Evolutionary conservation across 2,113 vertebrate species (phyloP).

Genomic region (Daubentonia madagascariensis): DNA sequence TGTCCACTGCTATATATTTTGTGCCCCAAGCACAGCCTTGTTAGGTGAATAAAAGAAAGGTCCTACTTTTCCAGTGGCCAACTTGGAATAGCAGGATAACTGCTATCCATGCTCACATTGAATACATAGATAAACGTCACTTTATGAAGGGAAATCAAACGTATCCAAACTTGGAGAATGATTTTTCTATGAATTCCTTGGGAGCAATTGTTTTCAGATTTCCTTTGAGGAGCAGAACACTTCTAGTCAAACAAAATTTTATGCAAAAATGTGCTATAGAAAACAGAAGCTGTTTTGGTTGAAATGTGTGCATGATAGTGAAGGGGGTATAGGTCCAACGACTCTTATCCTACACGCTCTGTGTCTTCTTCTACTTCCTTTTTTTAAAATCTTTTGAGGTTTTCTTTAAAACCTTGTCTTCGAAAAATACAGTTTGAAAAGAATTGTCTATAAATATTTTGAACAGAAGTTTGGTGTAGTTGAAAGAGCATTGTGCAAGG

Average conservation of each 20-base stretch:
- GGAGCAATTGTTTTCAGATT: not conserved
- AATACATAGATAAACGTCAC: not conserved
- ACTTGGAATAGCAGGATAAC: not conserved
- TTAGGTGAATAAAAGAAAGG: not conserved
- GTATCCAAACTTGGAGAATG: not conserved
- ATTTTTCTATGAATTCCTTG: not conserved
- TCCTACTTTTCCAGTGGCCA: not conserved
- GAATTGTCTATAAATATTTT: not conserved
- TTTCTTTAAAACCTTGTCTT: not conserved
- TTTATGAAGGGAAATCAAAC: not conserved
- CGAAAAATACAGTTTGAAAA: not conserved
- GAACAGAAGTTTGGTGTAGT: not conserved
- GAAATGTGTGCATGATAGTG: not conserved
- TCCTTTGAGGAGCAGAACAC: not conserved
- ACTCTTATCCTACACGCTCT: not conserved
- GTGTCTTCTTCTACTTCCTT: not conserved
- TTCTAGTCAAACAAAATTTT: not conserved
- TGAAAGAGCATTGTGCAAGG: not conserved
- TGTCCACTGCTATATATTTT: accelerated
- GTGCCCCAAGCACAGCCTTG: accelerated
- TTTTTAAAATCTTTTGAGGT: not conserved
- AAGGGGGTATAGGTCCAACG: not conserved
- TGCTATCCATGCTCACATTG: too few relatives aligned
- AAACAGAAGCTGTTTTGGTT: not conserved
- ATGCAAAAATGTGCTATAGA: not conserved